Evolutionary conservation across 2,113 vertebrate species (phyloP), one percentile per base, ranked within the genome.

Genomic region (Clupea harengus): DNA sequence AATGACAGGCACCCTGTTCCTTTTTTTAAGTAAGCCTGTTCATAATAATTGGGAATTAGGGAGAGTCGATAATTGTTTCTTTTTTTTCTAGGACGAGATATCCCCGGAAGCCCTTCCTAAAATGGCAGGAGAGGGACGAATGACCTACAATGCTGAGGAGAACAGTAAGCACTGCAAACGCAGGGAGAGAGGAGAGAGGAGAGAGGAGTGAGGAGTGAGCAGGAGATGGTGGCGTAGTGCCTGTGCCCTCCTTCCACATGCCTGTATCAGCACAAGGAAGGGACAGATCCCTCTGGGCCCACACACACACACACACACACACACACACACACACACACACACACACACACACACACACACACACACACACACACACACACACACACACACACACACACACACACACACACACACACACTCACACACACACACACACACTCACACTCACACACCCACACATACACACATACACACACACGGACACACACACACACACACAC

Each of bases 31-130:
- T 93, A 93, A 94, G 91, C 91, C 90, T 93, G 90, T 94, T 93
- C 93, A 95, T 95, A 95, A 95, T 94, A 95, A 95, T 93, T 95
- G 94, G 93, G 92, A 95, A 94, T 94, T 93, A 93, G 93, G 92
- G 92, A 94, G 92, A 94, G 92, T 89, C 91, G 93, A 94, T 95
- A 93, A 95, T 95, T 95, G 94, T 95, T 94, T 94, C 92, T 78
- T 72, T 78, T 72, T 89, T 95, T 95, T 95, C 94, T 95, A 93
- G 95, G 95, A 91, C 95, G 92, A 94, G 94, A 93, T 92, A 94
- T 94, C 91, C 94, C 95, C 92, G 87, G 88, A 95, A 96, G 95
- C 95, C 84, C 86, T 93, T 46, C 91, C 92, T 92, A 90, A 93
- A 95, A 95, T 94, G 92, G 93, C 92, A 92, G 90, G 88, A 91